phyloP scores from a whole-genome alignment of 2,113 vertebrate species.

The Callipepla californica region DNA sequence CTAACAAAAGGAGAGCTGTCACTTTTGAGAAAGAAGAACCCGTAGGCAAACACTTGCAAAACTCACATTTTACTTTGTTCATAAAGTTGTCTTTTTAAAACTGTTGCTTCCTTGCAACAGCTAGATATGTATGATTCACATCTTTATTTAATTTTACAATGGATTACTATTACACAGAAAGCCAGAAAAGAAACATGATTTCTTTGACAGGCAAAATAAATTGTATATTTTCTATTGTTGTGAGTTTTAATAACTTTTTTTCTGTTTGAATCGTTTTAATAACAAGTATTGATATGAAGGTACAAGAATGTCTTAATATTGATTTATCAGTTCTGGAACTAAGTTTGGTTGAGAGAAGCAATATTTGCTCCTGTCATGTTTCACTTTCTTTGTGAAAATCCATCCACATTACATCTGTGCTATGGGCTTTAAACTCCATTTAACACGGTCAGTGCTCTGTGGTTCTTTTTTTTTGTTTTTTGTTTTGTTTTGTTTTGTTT shows the following conservation, averaged over 20 bases:
- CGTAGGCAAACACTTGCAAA: not conserved
- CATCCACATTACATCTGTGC: not conserved
- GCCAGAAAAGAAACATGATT: not conserved
- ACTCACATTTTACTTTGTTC: not conserved
- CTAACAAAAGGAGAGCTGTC: not conserved
- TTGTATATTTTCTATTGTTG: not conserved
- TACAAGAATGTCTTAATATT: not conserved
- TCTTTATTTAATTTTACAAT: not conserved
- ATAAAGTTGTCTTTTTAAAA: not conserved
- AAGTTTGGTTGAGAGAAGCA: not conserved
- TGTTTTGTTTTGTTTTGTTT: too few species aligned
- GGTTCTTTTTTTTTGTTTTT: not conserved
- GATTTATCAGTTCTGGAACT: not conserved
- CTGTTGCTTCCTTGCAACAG: not conserved
- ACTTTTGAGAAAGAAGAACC: not conserved
- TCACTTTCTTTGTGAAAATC: not conserved
- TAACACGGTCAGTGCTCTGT: not conserved
- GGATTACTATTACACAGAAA: not conserved
- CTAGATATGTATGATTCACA: not conserved
- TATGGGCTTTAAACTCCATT: not conserved
- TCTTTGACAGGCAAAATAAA: not conserved
- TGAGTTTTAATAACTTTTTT: not conserved
- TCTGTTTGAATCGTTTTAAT: not conserved
- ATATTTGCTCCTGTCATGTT: not conserved
- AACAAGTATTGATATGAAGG: not conserved